Percentiles rank a stretch among this genome's conserved stretches.
Conservation (phyloP, 1,140 invertebrate genomes). For the Macrotrachela quadricornifera region DNA sequence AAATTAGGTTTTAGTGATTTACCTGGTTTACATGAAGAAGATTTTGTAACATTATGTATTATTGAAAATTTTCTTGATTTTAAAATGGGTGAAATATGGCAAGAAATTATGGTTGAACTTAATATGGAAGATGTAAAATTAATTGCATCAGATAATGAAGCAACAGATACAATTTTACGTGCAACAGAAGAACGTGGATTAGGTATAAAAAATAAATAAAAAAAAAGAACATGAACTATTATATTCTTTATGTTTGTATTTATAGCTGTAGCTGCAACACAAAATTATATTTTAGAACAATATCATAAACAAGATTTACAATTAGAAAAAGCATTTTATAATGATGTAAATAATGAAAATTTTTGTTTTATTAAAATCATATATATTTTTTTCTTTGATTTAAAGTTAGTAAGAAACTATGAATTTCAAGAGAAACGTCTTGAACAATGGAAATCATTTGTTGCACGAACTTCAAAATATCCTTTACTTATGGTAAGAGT, state of each 20-base stretch:
- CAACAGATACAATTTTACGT: constrained; percentile 23
- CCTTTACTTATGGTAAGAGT: background rate
- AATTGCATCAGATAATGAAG: constrained; percentile 26
- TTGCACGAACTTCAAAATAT: background rate
- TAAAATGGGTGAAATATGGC: constrained; percentile 30
- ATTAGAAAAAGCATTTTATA: constrained; percentile 7
- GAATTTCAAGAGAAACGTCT: constrained; percentile 4
- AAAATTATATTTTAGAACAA: constrained; percentile 23
- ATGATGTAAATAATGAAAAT: background rate
- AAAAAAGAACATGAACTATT: no score
- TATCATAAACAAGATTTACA: constrained; percentile 12
- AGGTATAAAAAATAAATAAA: no score
- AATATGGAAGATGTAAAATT: constrained; percentile 21
- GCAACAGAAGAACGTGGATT: constrained; percentile 22
- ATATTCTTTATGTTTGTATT: no score
- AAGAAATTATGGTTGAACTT: constrained; percentile 24
- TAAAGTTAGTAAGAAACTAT: constrained; percentile 4
- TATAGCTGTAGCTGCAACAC: constrained; percentile 18
- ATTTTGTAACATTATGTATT: constrained; percentile 27
- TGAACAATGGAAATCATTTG: constrained; percentile 8
- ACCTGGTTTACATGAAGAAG: constrained; percentile 24
- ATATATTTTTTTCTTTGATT: background rate
- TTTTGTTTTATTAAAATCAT: no score
- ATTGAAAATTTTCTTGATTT: constrained; percentile 31
- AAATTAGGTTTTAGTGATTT: constrained; percentile 29